A percentile compares a stretch with the other conserved stretches of the same genome.
These are phyloP conservation scores for human DNA, from an alignment of 2,113 vertebrate genomes.

Conservation along the genomic window GRCh38 chr18:75080501-75081000, in stretches of 20 bases:
- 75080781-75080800: neutral
- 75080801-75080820: too few relatives aligned
- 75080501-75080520: neutral
- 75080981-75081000: neutral
- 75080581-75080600: neutral
- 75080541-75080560: neutral
- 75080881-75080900: neutral
- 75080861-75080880: rapidly evolving
- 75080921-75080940: neutral
- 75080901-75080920: neutral
- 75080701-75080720: neutral
- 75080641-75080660: rapidly evolving
- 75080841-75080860: neutral
- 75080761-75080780: neutral
- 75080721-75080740: neutral
- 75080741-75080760: neutral
- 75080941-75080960: rapidly evolving
- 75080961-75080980: neutral
- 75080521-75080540: slow-evolving; percentile 32
- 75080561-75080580: neutral
- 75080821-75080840: neutral
- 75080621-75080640: neutral
- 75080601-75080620: neutral
- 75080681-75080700: rapidly evolving
- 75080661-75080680: rapidly evolving